A percentile compares a stretch with the other conserved stretches of the same genome.
Conservation (phyloP, 2,888 invertebrate species). For the Drosophila barbarae region DNA sequence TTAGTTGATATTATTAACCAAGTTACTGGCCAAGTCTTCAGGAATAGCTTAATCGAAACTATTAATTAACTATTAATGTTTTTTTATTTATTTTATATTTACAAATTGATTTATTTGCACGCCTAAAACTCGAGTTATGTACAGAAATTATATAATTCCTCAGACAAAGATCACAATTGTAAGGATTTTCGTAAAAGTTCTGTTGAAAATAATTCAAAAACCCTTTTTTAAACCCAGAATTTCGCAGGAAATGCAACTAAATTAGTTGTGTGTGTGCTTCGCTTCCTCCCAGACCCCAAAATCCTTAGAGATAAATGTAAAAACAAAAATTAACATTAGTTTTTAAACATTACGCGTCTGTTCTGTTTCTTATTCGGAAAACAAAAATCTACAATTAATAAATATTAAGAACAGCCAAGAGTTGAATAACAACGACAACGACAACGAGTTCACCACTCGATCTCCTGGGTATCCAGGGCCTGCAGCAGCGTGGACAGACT, state of each 20-base stretch:
- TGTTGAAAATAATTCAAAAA: neutral
- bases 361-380: conserved; percentile 13
- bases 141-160: neutral
- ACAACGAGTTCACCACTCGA: conserved; percentile 63
- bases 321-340: conserved; percentile 11
- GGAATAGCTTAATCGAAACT: conserved; percentile 26
- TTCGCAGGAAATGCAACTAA: neutral
- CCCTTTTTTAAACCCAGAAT: neutral
- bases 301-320: neutral
- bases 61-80: too few relatives aligned
- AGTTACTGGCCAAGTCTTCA: conserved; percentile 21
- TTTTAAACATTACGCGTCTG: neutral
- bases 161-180: neutral
- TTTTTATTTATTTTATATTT: neutral
- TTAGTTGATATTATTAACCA: conserved; percentile 3
- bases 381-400: conserved; percentile 9
- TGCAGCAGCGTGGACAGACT: conserved; percentile 62
- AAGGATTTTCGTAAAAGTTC: too few relatives aligned
- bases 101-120: neutral
- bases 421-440: neutral
- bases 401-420: conserved; percentile 12
- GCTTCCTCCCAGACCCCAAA: neutral
- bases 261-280: neutral
- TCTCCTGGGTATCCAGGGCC: conserved; percentile 61
- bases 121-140: too few relatives aligned